Evolutionary conservation across 1,140 invertebrate species (phyloP).

Genomic region (Nasonia vitripennis): DNA sequence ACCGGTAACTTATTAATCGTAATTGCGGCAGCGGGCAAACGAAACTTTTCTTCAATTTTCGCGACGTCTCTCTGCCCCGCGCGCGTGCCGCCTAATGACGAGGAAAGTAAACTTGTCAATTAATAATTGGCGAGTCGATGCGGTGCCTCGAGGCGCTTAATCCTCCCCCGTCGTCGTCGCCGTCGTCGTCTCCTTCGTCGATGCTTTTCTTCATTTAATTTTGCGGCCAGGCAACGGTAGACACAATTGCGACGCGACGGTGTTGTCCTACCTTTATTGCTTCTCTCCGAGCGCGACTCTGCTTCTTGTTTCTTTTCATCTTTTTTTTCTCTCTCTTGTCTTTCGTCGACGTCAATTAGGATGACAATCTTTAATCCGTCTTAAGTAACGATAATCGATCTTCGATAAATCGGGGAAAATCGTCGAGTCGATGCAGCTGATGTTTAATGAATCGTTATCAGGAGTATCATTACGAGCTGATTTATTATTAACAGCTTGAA

Average conservation of each 20-base stretch:
- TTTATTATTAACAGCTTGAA: slow-evolving; percentile 1
- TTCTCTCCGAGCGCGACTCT: background rate
- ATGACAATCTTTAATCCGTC: slow-evolving; percentile 40
- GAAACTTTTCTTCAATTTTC: slow-evolving; percentile 63
- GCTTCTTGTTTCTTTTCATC: background rate
- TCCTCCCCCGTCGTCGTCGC: background rate
- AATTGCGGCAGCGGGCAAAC: slow-evolving; percentile 61
- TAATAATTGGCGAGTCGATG: slow-evolving; percentile 62
- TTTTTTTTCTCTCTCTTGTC: slow-evolving; percentile 13
- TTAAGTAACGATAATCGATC: slow-evolving; percentile 36
- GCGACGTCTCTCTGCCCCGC: slow-evolving; percentile 48
- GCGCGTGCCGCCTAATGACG: slow-evolving; percentile 44
- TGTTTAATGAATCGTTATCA: slow-evolving; percentile 28
- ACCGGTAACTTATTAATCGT: slow-evolving; percentile 66
- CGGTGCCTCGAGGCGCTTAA: slow-evolving; percentile 56
- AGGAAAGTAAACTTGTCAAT: slow-evolving; percentile 67
- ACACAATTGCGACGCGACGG: slow-evolving; percentile 51
- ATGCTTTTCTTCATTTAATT: slow-evolving; percentile 64
- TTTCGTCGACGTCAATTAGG: slow-evolving; percentile 38
- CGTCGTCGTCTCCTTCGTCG: slow-evolving; percentile 46
- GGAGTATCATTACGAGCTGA: background rate
- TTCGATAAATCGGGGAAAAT: slow-evolving; percentile 25
- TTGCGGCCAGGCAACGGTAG: slow-evolving; percentile 26
- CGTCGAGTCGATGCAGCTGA: background rate
- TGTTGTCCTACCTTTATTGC: slow-evolving; percentile 26